phyloP scores from a whole-genome alignment of 1,140 invertebrate species.

The Laupala kohalensis region DNA sequence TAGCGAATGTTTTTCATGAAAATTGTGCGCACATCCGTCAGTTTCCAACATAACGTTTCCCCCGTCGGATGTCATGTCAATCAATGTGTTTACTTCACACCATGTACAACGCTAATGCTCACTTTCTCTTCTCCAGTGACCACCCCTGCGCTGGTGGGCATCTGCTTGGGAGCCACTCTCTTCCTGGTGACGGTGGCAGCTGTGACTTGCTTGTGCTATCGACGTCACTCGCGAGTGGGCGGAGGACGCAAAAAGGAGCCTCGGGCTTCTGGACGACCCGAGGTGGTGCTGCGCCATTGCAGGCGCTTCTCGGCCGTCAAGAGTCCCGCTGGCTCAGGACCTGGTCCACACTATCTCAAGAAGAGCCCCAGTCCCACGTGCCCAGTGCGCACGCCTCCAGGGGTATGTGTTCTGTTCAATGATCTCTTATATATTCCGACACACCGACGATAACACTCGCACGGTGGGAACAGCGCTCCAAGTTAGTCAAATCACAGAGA shows the following conservation, averaged over 20 bases:
- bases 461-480: no score
- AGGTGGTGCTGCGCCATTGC: conserved; percentile 42
- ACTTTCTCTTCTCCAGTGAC: conserved; percentile 37
- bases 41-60: no score
- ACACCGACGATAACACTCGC: no score
- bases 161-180: conserved; percentile 41
- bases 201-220: conserved; percentile 43
- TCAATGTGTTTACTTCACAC: no score
- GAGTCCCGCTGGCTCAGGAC: conserved; percentile 40
- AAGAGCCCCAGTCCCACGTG: conserved; percentile 77
- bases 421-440: no score
- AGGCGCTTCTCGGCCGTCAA: conserved; percentile 51
- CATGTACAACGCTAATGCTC: no score
- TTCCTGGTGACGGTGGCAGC: conserved; percentile 41
- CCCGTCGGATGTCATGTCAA: no score
- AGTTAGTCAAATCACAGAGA: no score
- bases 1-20: no score
- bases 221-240: conserved; percentile 27
- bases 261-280: conserved; percentile 34
- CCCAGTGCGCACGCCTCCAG: conserved; percentile 31
- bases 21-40: no score
- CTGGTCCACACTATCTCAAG: conserved; percentile 64
- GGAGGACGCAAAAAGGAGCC: conserved; percentile 23
- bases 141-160: conserved; percentile 43
- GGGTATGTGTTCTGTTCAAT: no score